Base-by-base conservation (phyloP, 1,140 invertebrate genomes). In the Drosophila pectinifera region DNA sequence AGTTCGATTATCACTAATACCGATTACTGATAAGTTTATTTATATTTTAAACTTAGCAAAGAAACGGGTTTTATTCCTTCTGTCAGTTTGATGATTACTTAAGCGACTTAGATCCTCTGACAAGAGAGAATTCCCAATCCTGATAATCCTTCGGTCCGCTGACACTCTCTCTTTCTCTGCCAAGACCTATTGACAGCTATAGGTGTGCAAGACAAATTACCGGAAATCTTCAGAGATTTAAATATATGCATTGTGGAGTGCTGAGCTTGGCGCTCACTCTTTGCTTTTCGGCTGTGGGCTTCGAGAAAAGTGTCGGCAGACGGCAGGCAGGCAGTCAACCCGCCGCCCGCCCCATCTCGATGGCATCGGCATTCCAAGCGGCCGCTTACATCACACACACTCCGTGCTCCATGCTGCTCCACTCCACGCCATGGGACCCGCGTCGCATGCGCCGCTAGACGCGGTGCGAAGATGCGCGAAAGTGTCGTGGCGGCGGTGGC, bases 381-480 rank as follows among this genome's bases (percentile, higher is more conserved):
- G 38, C 54, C 61, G 61, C 45, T 84, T 85, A 85, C 81, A 78
- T 85, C 81, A 85, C 51, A 36, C 45, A 39, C 36, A 26, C 5
- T 18, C 39, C 28, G 2, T 36, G 13, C 28, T 34, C 49, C 41
- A 22, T 6, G 5, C 10, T 16, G 31, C 18, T 38, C 51, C 51
- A 54, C 18, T 36, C 13, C 54, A 45, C 26, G 22, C 26, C 26
- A 64, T 34, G 11, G n/a, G 22, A 57, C 45, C 18, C 43, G 63
- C 55, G 45, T 24, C 18, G 56, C 61, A 14, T 1, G 6, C 36
- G 14, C 31, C 49, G 62, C 55, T 70, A 80, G 74, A 80, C 73
- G 76, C 56, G 36, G 11, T 38, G 64, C 73, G 59, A 83, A 69
- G 75, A 84, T 84, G 79, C 80, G 81, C 80, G 65, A 84, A 84